These are phyloP conservation scores for Bolinopsis microptera DNA, from an alignment of 37 sponge, comb jelly and placozoan species.

Conservation along the genomic window DNA sequence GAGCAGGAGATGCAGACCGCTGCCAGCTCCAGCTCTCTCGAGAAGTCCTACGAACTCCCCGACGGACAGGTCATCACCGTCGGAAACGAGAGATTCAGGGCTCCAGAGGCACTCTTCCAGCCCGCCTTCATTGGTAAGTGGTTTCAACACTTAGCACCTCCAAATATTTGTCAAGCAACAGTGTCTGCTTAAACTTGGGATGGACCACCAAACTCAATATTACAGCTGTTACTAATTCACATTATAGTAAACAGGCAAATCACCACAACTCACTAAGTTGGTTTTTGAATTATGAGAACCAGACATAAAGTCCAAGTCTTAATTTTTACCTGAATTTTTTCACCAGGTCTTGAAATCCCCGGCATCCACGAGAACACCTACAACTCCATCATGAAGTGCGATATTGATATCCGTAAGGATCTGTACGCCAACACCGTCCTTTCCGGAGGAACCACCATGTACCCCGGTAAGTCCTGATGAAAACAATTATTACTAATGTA, in stretches of 20 bases:
- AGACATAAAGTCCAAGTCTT: conserved; percentile 89
- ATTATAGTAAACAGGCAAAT: not conserved
- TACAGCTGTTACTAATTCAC: not conserved
- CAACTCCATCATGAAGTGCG: conserved; percentile 69
- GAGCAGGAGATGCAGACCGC: conserved; percentile 81
- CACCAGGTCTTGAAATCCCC: conserved; percentile 74
- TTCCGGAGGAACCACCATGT: conserved; percentile 78
- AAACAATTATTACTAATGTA: no score
- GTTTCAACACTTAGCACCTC: not conserved
- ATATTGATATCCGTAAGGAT: conserved; percentile 67
- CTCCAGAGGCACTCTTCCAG: conserved; percentile 71
- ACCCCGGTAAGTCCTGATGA: conserved; percentile 67
- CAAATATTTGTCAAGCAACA: not conserved
- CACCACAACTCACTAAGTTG: not conserved
- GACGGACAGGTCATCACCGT: conserved; percentile 80
- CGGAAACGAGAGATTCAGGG: conserved; percentile 72
- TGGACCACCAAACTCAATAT: not conserved
- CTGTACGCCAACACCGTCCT: conserved; percentile 69
- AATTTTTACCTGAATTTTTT: conserved; percentile 76
- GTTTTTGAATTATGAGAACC: not conserved
- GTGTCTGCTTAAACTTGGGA: not conserved
- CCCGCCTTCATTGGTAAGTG: conserved; percentile 68
- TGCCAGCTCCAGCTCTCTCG: conserved; percentile 72
- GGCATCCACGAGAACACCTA: conserved; percentile 69
- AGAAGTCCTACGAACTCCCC: conserved; percentile 82